These are phyloP conservation scores for Phyllotreta cruciferae DNA, from an alignment of 2,888 invertebrate genomes.

Conservation along the genomic window DNA sequence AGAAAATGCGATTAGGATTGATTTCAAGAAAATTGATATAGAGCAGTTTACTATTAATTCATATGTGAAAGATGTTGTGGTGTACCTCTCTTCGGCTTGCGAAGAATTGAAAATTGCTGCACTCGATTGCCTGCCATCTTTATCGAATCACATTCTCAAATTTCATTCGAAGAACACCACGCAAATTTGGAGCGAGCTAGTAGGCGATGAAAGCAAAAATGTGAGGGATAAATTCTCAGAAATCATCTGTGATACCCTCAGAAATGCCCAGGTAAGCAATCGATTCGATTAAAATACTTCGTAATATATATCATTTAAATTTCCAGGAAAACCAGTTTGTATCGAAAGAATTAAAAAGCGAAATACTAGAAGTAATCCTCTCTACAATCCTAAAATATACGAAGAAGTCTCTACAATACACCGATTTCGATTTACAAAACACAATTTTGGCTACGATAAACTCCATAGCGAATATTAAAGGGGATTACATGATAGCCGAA, in stretches of 20 bases:
- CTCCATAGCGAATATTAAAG: slow-evolving; percentile 57
- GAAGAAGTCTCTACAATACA: slow-evolving; percentile 62
- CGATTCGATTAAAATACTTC: background rate
- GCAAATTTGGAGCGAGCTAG: slow-evolving; percentile 57
- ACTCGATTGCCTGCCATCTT: slow-evolving; percentile 56
- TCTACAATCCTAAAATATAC: slow-evolving; percentile 61
- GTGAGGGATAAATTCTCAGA: slow-evolving; percentile 56
- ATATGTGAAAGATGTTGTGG: slow-evolving; percentile 49
- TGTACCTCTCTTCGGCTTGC: slow-evolving; percentile 41
- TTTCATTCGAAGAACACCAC: slow-evolving; percentile 57
- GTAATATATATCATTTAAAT: slow-evolving; percentile 2
- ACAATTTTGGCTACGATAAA: slow-evolving; percentile 64
- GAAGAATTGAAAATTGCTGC: slow-evolving; percentile 52
- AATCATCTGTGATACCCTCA: slow-evolving; percentile 53
- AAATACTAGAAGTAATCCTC: slow-evolving; percentile 59
- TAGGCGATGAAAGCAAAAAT: slow-evolving; percentile 53
- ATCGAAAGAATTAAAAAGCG: slow-evolving; percentile 56
- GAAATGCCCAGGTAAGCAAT: slow-evolving; percentile 48
- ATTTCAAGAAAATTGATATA: slow-evolving; percentile 42
- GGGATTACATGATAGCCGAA: slow-evolving; percentile 36
- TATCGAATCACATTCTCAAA: slow-evolving; percentile 59
- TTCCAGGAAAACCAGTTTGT: slow-evolving; percentile 40
- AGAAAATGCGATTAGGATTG: slow-evolving; percentile 28
- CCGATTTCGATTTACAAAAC: slow-evolving; percentile 64
- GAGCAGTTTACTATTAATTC: slow-evolving; percentile 46